phyloP scores from a whole-genome alignment of 2,797 vertebrate species.

The Hypotaenidia philippensis region DNA sequence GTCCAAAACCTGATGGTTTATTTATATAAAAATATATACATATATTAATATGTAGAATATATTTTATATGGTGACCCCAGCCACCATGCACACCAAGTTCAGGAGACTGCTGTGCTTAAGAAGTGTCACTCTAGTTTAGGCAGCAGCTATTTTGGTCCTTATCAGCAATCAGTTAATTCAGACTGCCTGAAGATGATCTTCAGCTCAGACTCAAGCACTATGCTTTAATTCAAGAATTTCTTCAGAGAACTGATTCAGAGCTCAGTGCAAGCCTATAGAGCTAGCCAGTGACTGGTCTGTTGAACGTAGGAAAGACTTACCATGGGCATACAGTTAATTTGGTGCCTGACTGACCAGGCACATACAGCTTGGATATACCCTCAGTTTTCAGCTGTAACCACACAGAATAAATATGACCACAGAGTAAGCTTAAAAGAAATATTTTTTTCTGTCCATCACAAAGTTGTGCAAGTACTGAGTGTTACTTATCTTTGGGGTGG shows the following conservation, averaged over 20 bases:
- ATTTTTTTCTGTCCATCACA: neutral
- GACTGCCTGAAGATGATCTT: neutral
- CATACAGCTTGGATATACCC: neutral
- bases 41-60: neutral
- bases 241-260: neutral
- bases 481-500: neutral
- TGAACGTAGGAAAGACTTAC: neutral
- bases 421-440: neutral
- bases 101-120: fast-evolving
- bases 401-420: neutral
- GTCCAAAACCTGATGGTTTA: neutral
- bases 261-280: neutral
- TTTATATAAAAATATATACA: neutral
- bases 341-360: neutral
- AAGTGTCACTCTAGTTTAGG: neutral
- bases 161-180: neutral
- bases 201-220: neutral
- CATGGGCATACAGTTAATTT: neutral
- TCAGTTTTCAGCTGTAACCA: neutral
- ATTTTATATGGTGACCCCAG: neutral
- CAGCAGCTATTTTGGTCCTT: neutral
- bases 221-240: neutral
- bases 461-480: neutral
- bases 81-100: neutral
- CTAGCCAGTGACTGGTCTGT: neutral